A percentile compares a stretch with the other conserved stretches of the same genome.
Conservation (phyloP, 2,888 invertebrate species). For the Dermolepida albohirtum region DNA sequence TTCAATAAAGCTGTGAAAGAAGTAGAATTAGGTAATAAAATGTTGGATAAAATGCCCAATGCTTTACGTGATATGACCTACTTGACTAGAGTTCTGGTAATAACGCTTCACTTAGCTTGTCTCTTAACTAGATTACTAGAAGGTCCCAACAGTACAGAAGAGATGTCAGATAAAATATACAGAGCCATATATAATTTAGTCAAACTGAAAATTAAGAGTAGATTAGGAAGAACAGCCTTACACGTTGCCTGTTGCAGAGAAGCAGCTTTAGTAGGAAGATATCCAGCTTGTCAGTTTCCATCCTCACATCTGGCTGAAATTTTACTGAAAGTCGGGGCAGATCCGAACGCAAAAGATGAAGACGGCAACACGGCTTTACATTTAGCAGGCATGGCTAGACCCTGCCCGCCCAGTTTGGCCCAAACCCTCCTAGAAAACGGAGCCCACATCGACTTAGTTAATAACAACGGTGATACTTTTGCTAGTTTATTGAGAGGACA, state of each 20-base stretch:
- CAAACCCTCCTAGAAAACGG: constrained; percentile 81
- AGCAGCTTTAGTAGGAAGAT: constrained; percentile 74
- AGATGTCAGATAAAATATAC: constrained; percentile 72
- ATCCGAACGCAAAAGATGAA: constrained; percentile 82
- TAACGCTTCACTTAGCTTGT: constrained; percentile 86
- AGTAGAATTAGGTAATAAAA: constrained; percentile 68
- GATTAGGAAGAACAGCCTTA: constrained; percentile 77
- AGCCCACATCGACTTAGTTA: constrained; percentile 86
- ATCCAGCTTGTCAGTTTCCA: constrained; percentile 79
- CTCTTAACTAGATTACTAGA: constrained; percentile 77
- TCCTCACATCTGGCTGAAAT: constrained; percentile 76
- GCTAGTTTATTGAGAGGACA: constrained; percentile 71
- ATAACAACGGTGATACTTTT: constrained; percentile 82
- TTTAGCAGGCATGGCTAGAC: constrained; percentile 79
- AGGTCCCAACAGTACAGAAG: constrained; percentile 52
- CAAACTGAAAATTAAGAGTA: constrained; percentile 73
- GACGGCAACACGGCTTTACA: constrained; percentile 91
- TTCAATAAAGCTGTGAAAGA: constrained; percentile 81
- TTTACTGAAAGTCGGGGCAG: constrained; percentile 84
- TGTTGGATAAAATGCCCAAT: constrained; percentile 71
- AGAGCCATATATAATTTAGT: constrained; percentile 82
- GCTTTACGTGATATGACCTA: constrained; percentile 81
- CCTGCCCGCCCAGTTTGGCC: constrained; percentile 79
- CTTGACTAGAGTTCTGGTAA: constrained; percentile 86
- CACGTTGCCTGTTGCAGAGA: constrained; percentile 89